Evolutionary conservation across 2,113 vertebrate genomes (phyloP).

Genomic region (Acrocephalus arundinaceus): DNA sequence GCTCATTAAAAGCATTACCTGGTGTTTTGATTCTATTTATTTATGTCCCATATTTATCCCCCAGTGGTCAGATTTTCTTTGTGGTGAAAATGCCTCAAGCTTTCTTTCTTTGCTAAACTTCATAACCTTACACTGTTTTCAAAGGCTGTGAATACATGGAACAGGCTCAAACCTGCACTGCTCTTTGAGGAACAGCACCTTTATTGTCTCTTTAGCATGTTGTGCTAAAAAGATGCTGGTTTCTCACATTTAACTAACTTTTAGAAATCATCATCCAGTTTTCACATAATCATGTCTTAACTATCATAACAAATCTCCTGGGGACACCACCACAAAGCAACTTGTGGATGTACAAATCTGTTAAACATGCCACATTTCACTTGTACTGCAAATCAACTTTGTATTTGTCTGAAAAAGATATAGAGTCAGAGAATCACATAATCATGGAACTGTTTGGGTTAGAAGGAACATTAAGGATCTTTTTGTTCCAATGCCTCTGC

Average conservation of each 20-base stretch:
- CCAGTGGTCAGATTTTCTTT: background rate
- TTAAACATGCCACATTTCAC: background rate
- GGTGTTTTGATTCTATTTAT: background rate
- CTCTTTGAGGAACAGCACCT: background rate
- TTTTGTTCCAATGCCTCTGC: background rate
- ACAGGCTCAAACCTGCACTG: background rate
- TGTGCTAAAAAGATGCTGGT: background rate
- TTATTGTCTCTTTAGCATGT: background rate
- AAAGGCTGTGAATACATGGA: background rate
- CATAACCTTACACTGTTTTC: background rate
- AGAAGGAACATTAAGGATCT: background rate
- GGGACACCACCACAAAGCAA: background rate
- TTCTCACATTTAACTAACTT: background rate
- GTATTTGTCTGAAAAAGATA: background rate
- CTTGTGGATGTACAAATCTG: background rate
- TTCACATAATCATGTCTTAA: background rate
- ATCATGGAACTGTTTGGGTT: background rate
- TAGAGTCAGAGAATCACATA: background rate
- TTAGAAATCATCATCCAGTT: background rate
- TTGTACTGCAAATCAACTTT: background rate
- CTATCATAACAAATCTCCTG: background rate
- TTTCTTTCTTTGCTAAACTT: background rate
- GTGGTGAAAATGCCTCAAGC: background rate
- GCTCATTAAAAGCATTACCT: background rate
- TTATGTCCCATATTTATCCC: background rate